Evolutionary conservation across 30 jellyfish, hydroid and myxozoan species (phyloP).

Genomic region (Aurelia coerulea): DNA sequence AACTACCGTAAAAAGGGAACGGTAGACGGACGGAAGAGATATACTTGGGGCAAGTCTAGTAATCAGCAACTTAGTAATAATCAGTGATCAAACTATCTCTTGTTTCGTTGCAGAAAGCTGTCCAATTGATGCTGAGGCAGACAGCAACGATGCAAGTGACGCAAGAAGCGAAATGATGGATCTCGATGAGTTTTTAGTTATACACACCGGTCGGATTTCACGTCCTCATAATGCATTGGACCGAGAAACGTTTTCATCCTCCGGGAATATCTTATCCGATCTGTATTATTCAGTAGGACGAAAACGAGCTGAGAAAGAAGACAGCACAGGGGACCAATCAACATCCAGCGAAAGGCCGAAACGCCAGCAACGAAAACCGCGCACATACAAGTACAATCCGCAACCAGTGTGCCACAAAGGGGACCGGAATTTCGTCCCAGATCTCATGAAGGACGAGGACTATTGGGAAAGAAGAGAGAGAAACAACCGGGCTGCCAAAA

Average conservation of each 20-base stretch:
- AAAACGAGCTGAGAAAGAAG: slow-evolving; percentile 9
- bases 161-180: slow-evolving; percentile 32
- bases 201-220: slow-evolving; percentile 8
- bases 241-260: not conserved
- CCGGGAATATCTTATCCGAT: slow-evolving; percentile 37
- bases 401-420: slow-evolving; percentile 87
- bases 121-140: not conserved
- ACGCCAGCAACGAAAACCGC: slow-evolving; percentile 68
- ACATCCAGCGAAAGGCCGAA: not conserved
- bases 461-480: slow-evolving; percentile 92
- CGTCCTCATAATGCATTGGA: not conserved
- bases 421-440: slow-evolving; percentile 81
- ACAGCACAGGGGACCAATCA: slow-evolving; percentile 22
- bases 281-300: slow-evolving; percentile 17
- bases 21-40: too few species aligned
- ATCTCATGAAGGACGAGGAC: slow-evolving; percentile 70
- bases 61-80: too few species aligned
- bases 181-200: slow-evolving; percentile 33
- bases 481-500: slow-evolving; percentile 91
- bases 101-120: too few species aligned
- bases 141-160: slow-evolving; percentile 26
- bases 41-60: too few species aligned
- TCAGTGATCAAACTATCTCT: too few species aligned
- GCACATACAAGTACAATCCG: slow-evolving; percentile 89
- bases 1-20: too few species aligned